These are phyloP conservation scores for Pseudomyrmex flavicornis DNA, from an alignment of 1,140 invertebrate species.

Conservation along the genomic window DNA sequence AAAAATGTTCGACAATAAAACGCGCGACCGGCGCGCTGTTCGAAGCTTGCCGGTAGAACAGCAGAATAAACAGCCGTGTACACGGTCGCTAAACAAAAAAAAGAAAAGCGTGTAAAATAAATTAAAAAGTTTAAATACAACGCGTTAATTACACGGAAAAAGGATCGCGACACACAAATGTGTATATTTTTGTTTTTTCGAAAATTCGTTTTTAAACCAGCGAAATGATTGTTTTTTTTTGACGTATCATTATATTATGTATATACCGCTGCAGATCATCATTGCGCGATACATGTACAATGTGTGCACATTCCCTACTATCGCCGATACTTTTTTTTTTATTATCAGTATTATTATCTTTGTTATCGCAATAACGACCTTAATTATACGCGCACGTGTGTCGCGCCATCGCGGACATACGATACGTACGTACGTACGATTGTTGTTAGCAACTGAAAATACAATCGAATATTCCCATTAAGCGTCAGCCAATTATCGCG, in stretches of 20 bases:
- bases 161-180: no score
- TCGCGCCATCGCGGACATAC: conserved; percentile 5
- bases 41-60: conserved; percentile 35
- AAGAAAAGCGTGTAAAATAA: neutral
- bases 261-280: no score
- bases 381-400: conserved; percentile 37
- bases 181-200: neutral
- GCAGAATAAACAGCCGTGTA: conserved; percentile 20
- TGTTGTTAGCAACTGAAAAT: conserved; percentile 37
- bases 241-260: no score
- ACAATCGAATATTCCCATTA: conserved; percentile 48
- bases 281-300: neutral
- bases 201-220: neutral
- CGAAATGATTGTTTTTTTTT: neutral
- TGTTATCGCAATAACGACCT: conserved; percentile 11
- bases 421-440: neutral
- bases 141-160: conserved; percentile 10
- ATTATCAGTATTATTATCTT: conserved; percentile 40
- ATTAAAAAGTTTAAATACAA: neutral
- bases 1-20: conserved; percentile 64
- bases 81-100: neutral
- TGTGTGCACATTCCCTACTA: neutral
- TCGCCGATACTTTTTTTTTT: conserved; percentile 8
- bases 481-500: conserved; percentile 54
- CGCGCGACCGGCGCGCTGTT: conserved; percentile 9